A percentile compares a stretch with the other conserved stretches of the same genome.
Evolutionary conservation across 2,797 vertebrate species (phyloP).

Genomic region (Bryconaethiops microstoma): DNA sequence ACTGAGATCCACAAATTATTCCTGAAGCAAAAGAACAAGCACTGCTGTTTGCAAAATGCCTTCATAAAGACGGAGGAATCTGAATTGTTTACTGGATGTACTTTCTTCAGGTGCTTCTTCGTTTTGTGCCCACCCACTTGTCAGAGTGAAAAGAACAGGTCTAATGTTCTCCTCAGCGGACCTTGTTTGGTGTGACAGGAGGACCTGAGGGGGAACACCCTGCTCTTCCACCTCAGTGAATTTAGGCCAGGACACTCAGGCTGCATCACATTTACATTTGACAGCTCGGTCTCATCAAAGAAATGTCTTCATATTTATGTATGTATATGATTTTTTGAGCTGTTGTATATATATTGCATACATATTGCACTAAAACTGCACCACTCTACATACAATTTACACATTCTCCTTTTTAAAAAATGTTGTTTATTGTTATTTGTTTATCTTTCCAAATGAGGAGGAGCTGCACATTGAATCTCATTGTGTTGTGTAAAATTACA

Average conservation of each 20-base stretch:
- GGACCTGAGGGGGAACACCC: slow-evolving; percentile 71
- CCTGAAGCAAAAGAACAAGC: too few relatives aligned
- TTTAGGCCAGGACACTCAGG: slow-evolving; percentile 66
- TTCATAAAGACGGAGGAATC: not conserved
- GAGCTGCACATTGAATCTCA: too few relatives aligned
- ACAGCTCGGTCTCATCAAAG: slow-evolving; percentile 68
- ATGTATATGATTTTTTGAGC: too few relatives aligned
- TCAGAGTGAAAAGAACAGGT: slow-evolving; percentile 62
- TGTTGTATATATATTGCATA: too few relatives aligned
- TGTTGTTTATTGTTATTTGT: too few relatives aligned
- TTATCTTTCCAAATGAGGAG: too few relatives aligned
- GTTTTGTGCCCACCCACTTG: slow-evolving; percentile 59
- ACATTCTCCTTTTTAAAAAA: too few relatives aligned
- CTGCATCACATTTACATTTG: slow-evolving; percentile 69
- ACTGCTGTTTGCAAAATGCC: not conserved
- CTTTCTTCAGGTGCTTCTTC: slow-evolving; percentile 11
- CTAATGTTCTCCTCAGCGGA: slow-evolving; percentile 5
- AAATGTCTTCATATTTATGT: slow-evolving; percentile 47
- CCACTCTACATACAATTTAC: too few relatives aligned
- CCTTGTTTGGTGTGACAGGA: slow-evolving; percentile 43
- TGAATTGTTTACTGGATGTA: not conserved
- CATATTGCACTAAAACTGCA: too few relatives aligned
- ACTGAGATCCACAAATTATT: too few relatives aligned
- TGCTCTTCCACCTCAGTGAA: slow-evolving; percentile 74
- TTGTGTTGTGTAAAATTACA: too few relatives aligned